phyloP scores from a whole-genome alignment of 2,797 vertebrate species.

The Takifugu rubripes region DNA sequence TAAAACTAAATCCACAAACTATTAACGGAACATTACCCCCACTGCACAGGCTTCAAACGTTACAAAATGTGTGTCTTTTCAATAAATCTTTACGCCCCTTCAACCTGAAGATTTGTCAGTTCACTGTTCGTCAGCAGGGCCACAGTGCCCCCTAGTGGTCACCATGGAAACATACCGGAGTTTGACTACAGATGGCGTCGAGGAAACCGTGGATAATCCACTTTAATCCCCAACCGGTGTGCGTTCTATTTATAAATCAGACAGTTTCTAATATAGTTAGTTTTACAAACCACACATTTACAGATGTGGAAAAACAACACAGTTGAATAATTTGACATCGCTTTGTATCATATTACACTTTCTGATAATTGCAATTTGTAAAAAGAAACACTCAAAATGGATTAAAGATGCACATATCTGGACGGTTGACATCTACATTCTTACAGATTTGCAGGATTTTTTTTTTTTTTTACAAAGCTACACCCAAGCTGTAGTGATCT shows the following conservation, averaged over 20 bases:
- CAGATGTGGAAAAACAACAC: too few relatives aligned
- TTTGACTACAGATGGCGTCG: conserved; percentile 63
- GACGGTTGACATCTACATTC: background rate
- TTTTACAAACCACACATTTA: too few relatives aligned
- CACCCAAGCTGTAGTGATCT: background rate
- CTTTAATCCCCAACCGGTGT: conserved; percentile 30
- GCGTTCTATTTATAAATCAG: conserved; percentile 3
- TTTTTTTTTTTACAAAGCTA: background rate
- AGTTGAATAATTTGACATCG: too few relatives aligned
- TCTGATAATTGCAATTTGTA: too few relatives aligned
- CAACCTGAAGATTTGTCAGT: background rate
- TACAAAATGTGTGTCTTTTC: too few relatives aligned
- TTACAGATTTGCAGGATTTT: background rate
- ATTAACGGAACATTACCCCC: background rate
- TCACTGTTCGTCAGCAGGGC: background rate
- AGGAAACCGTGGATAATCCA: conserved; percentile 67
- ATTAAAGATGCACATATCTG: too few relatives aligned
- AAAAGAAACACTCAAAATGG: too few relatives aligned
- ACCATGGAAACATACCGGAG: conserved; percentile 15
- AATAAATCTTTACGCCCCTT: too few relatives aligned
- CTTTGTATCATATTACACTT: too few relatives aligned
- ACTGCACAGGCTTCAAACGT: background rate
- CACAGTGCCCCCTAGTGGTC: conserved; percentile 48
- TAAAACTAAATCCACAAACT: background rate
- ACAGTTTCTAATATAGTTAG: too few relatives aligned